A percentile compares a stretch with the other conserved stretches of the same genome.
Conservation (phyloP, 1,140 invertebrate genomes). For the Nasonia giraulti region DNA sequence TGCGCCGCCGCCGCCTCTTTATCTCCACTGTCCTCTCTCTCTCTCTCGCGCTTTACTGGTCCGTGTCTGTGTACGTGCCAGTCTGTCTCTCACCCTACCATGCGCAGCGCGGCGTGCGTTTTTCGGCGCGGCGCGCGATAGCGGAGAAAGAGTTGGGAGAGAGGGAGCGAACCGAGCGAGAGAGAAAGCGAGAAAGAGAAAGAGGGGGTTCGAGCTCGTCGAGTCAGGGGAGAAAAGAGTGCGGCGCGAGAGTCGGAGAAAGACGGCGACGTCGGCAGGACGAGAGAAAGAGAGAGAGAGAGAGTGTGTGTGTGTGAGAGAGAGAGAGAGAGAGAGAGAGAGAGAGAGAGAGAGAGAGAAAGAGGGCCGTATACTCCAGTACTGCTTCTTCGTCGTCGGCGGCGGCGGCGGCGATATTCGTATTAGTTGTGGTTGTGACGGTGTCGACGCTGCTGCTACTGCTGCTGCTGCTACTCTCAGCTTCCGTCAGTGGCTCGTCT, state of each 20-base stretch:
- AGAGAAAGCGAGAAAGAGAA: conserved; percentile 2
- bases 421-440: conserved; percentile 50
- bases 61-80: too few relatives aligned
- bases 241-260: conserved; percentile 26
- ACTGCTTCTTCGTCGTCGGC: conserved; percentile 35
- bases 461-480: background rate
- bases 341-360: conserved; percentile 1
- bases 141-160: conserved; percentile 33
- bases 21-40: background rate
- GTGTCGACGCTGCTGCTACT: conserved; percentile 33
- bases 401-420: conserved; percentile 41
- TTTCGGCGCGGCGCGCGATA: conserved; percentile 46
- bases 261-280: conserved; percentile 38
- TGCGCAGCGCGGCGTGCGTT: conserved; percentile 7
- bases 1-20: conserved; percentile 35
- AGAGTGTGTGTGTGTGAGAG: too few relatives aligned
- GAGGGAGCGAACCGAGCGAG: conserved; percentile 40
- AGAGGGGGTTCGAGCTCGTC: conserved; percentile 36
- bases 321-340: background rate
- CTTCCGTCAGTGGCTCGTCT: background rate
- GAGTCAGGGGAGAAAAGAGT: conserved; percentile 46
- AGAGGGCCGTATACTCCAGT: background rate
- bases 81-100: background rate
- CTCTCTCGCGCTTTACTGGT: too few relatives aligned
- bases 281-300: conserved; percentile 34